Evolutionary conservation across 2,888 invertebrate genomes (phyloP).

Genomic region (Drosophila affinis): DNA sequence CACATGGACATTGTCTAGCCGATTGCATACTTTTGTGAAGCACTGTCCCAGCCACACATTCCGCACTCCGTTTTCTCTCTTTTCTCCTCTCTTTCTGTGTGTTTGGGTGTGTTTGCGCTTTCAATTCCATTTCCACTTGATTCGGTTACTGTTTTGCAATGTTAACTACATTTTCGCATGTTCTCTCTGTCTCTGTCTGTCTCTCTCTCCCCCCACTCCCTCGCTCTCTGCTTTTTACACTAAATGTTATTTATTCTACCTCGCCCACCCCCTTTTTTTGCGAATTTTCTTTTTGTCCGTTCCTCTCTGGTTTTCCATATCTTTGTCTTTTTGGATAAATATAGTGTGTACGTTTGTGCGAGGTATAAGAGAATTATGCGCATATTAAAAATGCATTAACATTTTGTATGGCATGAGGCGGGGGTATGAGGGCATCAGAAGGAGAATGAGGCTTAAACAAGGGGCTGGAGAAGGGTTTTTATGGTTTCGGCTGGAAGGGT

Average conservation of each 20-base stretch:
- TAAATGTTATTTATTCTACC: conserved; percentile 53
- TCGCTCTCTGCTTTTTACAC: conserved; percentile 33
- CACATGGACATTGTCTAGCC: conserved; percentile 30
- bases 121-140: conserved; percentile 65
- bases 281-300: not conserved
- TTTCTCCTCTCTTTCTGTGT: conserved; percentile 11
- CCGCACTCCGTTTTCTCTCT: conserved; percentile 2
- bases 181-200: conserved; percentile 24
- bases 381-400: conserved; percentile 65
- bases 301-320: conserved; percentile 19
- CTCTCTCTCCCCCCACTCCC: not conserved
- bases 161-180: conserved; percentile 72
- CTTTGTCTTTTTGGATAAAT: conserved; percentile 21
- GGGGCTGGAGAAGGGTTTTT: not conserved
- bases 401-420: conserved; percentile 21
- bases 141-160: conserved; percentile 72
- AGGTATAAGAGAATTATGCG: conserved; percentile 58
- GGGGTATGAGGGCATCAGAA: conserved; percentile 1
- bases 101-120: conserved; percentile 23
- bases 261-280: not conserved
- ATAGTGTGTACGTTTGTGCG: not conserved
- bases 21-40: conserved; percentile 65
- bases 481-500: not conserved
- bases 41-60: conserved; percentile 24
- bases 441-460: conserved; percentile 4